These are phyloP conservation scores for Anthopleura xanthogrammica DNA, from an alignment of 92 coral and sea anemone species.

Conservation along the genomic window DNA sequence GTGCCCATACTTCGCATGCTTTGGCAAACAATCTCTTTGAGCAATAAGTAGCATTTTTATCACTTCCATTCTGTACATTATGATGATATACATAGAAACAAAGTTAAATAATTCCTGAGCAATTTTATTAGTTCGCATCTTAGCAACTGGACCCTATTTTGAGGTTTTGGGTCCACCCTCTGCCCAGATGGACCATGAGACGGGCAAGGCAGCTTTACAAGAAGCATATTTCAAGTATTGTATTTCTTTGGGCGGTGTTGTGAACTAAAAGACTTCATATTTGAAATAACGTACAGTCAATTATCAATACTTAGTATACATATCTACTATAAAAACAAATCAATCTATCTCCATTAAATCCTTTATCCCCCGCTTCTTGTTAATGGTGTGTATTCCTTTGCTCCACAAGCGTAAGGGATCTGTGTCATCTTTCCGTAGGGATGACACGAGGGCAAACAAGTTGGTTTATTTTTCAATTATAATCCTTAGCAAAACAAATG, in stretches of 20 bases:
- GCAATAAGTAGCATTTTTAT: not conserved
- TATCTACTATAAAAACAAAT: constrained; percentile 5
- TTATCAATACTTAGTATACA: not conserved
- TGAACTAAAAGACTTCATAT: not conserved
- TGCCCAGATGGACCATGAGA: not conserved
- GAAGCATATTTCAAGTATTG: not conserved
- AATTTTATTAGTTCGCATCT: not conserved
- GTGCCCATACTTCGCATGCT: not conserved
- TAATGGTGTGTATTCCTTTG: not conserved
- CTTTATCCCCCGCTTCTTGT: not conserved
- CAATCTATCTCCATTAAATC: not conserved
- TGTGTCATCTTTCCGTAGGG: not conserved
- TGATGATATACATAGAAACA: not conserved
- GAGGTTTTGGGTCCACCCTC: not conserved
- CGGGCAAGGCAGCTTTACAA: not conserved
- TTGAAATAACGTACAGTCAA: not conserved
- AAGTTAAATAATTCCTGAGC: not conserved
- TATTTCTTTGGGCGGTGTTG: constrained; percentile 3
- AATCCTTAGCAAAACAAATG: not conserved
- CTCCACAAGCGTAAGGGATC: not conserved
- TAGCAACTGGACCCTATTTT: not conserved
- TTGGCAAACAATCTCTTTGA: not conserved
- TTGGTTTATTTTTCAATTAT: not conserved
- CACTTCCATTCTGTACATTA: too few species aligned
- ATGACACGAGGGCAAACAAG: not conserved